These are phyloP conservation scores for Pseudoips prasinana DNA, from an alignment of 2,888 invertebrate genomes.

Conservation along the genomic window DNA sequence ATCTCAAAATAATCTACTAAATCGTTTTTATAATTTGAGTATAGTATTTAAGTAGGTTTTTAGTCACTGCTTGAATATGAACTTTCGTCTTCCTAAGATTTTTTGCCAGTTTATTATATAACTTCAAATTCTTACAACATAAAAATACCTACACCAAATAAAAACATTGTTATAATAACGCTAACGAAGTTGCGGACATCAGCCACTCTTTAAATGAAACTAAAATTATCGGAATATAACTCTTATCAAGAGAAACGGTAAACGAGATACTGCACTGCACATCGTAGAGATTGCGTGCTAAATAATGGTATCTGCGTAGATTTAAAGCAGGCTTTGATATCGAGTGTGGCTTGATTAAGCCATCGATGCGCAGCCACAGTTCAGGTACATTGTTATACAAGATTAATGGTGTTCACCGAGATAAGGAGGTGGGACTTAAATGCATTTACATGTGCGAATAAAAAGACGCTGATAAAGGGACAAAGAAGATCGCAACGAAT, in stretches of 20 bases:
- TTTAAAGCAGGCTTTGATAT: constrained; percentile 53
- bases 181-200: too few relatives aligned
- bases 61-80: too few relatives aligned
- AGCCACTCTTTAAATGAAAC: constrained; percentile 9
- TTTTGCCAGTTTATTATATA: too few relatives aligned
- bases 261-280: constrained; percentile 17
- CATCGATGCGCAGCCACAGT: constrained; percentile 62
- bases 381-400: constrained; percentile 76
- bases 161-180: too few relatives aligned
- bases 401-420: constrained; percentile 76
- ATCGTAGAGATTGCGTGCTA: constrained; percentile 28
- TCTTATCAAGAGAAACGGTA: constrained; percentile 26
- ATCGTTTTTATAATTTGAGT: too few relatives aligned
- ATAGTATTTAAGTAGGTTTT: too few relatives aligned
- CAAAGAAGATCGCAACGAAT: constrained; percentile 66
- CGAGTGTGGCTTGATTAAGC: constrained; percentile 65
- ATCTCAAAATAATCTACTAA: too few relatives aligned
- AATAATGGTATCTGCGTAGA: constrained; percentile 44
- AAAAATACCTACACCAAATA: too few relatives aligned
- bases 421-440: constrained; percentile 78
- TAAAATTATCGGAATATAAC: constrained; percentile 14
- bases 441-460: constrained; percentile 81
- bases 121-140: too few relatives aligned
- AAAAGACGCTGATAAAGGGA: constrained; percentile 72
- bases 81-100: too few relatives aligned